Conservation (phyloP, 2,797 vertebrate species). For the Muscicapa striata region DNA sequence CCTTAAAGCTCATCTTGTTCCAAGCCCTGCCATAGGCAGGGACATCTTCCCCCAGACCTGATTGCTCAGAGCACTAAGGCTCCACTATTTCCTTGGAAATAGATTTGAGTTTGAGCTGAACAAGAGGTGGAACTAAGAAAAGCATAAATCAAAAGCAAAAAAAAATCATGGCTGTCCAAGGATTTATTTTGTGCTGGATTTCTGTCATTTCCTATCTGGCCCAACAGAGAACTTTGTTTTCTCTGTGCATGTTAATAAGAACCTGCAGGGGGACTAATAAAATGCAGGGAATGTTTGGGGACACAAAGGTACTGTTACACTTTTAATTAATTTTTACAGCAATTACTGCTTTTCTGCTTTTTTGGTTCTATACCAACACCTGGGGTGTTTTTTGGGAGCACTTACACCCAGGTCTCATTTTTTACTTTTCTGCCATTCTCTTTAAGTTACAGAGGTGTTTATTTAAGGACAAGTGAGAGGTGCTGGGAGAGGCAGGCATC, state of each 20-base stretch:
- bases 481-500: conserved; percentile 36
- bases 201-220: neutral
- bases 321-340: neutral
- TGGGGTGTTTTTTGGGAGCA: neutral
- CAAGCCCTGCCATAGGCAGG: neutral
- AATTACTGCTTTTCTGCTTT: neutral
- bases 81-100: neutral
- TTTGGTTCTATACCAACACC: neutral
- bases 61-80: neutral
- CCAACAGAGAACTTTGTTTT: neutral
- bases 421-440: conserved; percentile 1
- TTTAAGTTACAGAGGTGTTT: conserved; percentile 56
- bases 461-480: conserved; percentile 50
- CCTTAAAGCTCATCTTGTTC: accelerated
- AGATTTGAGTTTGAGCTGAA: neutral
- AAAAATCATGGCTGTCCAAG: neutral
- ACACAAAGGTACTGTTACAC: neutral
- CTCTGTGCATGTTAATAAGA: neutral
- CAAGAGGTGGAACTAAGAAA: neutral
- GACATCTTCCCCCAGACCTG: neutral
- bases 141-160: neutral
- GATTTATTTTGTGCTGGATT: neutral
- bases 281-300: neutral
- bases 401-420: neutral
- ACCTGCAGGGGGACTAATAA: neutral